Evolutionary conservation across 2,113 vertebrate species (phyloP).

Genomic region (Enhydra lutris): DNA sequence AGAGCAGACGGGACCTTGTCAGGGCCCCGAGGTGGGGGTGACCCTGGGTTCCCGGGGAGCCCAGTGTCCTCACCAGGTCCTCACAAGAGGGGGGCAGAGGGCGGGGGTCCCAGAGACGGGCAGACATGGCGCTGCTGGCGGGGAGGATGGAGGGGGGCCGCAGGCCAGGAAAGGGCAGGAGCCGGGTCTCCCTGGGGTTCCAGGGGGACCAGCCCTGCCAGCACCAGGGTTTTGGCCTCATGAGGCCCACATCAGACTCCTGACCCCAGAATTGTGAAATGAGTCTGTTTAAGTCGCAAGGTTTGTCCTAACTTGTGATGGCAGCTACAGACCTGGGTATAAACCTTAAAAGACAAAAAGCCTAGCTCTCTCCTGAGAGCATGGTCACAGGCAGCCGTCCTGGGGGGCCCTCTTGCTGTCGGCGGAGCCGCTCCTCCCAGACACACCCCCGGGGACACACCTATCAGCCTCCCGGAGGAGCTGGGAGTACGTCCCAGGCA

Average conservation of each 20-base stretch:
- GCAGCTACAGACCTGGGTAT: neutral
- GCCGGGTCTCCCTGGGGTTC: neutral
- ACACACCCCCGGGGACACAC: neutral
- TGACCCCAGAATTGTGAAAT: neutral
- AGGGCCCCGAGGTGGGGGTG: neutral
- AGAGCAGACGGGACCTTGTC: neutral
- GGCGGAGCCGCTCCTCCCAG: neutral
- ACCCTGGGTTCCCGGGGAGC: neutral
- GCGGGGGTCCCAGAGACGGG: neutral
- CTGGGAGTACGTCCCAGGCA: fast-evolving
- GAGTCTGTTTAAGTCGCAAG: neutral
- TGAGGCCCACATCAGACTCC: neutral
- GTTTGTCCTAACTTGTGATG: neutral
- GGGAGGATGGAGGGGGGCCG: neutral
- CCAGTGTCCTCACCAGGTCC: neutral
- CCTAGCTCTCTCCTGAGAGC: fast-evolving
- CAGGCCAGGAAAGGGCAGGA: fast-evolving
- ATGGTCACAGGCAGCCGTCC: neutral
- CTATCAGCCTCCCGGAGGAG: neutral
- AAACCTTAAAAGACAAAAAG: neutral
- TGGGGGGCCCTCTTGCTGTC: neutral
- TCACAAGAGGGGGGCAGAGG: neutral
- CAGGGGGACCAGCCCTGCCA: neutral
- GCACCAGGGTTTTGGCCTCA: neutral
- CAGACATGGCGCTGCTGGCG: fast-evolving